A percentile compares a stretch with the other conserved stretches of the same genome.
Conservation (phyloP, 1,140 invertebrate genomes). For the Drosophila leontia region DNA sequence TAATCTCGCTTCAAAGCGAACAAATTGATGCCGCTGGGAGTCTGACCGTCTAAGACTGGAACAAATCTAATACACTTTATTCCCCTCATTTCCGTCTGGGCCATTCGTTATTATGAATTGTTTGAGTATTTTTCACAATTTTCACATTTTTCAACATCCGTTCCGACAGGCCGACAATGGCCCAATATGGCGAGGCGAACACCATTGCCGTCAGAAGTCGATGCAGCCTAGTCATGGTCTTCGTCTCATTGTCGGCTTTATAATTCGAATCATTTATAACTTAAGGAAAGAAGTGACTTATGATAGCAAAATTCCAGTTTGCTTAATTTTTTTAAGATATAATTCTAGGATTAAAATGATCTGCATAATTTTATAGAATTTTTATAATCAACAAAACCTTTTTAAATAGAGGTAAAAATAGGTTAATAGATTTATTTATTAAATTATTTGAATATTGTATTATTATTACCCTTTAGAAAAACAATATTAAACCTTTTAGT, state of each 20-base stretch:
- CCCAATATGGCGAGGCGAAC: constrained; percentile 14
- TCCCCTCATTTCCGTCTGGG: constrained; percentile 52
- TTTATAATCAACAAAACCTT: background rate
- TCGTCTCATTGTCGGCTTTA: constrained; percentile 57
- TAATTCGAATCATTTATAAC: constrained; percentile 49
- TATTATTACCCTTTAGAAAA: background rate
- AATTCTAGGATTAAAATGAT: background rate
- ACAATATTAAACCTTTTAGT: background rate
- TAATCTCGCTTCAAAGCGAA: constrained; percentile 59
- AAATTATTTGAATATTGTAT: fast-evolving
- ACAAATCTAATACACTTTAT: constrained; percentile 65
- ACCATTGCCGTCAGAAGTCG: constrained; percentile 22
- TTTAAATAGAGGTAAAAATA: too few species aligned
- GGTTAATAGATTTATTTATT: background rate
- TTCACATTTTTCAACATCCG: constrained; percentile 63
- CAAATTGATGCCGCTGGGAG: constrained; percentile 59
- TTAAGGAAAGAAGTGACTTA: constrained; percentile 4
- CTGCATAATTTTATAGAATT: background rate
- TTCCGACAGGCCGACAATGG: constrained; percentile 14
- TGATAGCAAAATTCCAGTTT: background rate
- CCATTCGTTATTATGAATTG: constrained; percentile 48
- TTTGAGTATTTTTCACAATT: constrained; percentile 63
- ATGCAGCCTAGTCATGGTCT: constrained; percentile 25
- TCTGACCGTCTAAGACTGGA: constrained; percentile 35
- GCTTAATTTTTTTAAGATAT: background rate